Conservation (phyloP, 2,113 vertebrate species). For the Trogon surrucura region DNA sequence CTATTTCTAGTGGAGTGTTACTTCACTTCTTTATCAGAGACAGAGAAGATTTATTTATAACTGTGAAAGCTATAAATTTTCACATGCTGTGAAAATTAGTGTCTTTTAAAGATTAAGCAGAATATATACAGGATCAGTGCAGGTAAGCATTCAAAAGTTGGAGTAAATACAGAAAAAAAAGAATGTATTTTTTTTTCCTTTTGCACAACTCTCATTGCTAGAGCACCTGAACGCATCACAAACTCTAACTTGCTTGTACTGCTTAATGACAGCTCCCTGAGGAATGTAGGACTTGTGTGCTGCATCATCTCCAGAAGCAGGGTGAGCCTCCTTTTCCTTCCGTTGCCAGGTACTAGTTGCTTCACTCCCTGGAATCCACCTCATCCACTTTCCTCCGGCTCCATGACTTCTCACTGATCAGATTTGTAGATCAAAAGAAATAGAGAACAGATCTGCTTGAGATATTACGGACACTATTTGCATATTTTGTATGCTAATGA, state of each 20-base stretch:
- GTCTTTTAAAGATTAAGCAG: not conserved
- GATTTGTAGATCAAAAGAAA: not conserved
- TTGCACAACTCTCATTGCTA: not conserved
- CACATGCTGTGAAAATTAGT: not conserved
- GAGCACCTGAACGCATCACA: not conserved
- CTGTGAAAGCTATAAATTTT: not conserved
- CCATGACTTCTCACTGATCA: not conserved
- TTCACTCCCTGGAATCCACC: not conserved
- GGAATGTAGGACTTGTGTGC: not conserved
- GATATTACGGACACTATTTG: not conserved
- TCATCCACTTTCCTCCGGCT: not conserved
- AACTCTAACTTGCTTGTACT: not conserved
- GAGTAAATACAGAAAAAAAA: not conserved
- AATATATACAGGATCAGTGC: not conserved
- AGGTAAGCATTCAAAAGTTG: not conserved
- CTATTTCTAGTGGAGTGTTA: not conserved
- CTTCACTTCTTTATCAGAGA: not conserved
- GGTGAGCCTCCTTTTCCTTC: not conserved
- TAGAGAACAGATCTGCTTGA: not conserved
- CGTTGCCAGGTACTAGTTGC: not conserved
- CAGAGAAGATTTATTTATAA: not conserved
- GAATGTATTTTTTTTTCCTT: not conserved
- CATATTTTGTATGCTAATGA: not conserved
- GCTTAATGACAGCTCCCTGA: not conserved
- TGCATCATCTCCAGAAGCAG: not conserved